These are phyloP conservation scores for Melanerpes formicivorus DNA, from an alignment of 2,113 vertebrate genomes.

Conservation along the genomic window DNA sequence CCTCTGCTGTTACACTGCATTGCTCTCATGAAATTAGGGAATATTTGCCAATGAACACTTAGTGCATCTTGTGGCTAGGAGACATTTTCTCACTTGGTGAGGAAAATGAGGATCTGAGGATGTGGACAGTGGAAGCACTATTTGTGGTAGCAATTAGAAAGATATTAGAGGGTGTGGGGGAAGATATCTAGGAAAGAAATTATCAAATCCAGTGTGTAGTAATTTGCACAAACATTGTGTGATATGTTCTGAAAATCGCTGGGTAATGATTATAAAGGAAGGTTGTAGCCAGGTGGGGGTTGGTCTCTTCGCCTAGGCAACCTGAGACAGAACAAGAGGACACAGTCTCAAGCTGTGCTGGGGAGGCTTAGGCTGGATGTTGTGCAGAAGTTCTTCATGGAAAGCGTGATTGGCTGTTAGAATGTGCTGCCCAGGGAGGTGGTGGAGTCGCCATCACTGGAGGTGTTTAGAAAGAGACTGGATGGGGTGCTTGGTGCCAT, in stretches of 20 bases:
- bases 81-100: neutral
- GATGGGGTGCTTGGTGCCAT: too few species aligned
- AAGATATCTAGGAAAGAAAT: neutral
- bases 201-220: accelerated
- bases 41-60: neutral
- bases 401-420: too few species aligned
- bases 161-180: neutral
- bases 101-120: neutral
- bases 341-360: too few species aligned
- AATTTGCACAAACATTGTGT: neutral
- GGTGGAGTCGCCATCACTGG: too few species aligned
- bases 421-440: too few species aligned
- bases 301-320: too few species aligned
- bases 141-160: neutral
- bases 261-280: neutral
- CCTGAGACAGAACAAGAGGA: too few species aligned
- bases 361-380: too few species aligned
- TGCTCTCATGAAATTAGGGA: neutral
- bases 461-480: too few species aligned
- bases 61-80: neutral
- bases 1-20: neutral
- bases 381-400: too few species aligned
- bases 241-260: neutral
- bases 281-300: too few species aligned
- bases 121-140: neutral